Evolutionary conservation across 2,113 vertebrate genomes (phyloP), one percentile per base, ranked within the genome.

Genomic region (Bucco capensis): DNA sequence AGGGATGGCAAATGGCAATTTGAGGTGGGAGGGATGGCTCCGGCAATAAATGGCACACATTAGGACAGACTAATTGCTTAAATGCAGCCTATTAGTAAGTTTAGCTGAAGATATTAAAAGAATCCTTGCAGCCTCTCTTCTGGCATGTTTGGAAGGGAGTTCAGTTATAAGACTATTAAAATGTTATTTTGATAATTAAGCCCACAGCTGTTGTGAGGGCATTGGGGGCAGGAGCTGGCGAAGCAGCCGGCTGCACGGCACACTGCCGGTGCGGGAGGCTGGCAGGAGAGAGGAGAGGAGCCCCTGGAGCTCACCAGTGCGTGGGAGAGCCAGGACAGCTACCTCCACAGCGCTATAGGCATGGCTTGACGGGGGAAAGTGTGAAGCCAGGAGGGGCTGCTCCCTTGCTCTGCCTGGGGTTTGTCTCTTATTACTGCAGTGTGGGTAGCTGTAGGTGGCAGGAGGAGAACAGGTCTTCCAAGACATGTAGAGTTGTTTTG

Each of bases 151-250:
- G 95, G 97, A 97, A 98, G 96, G 93, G 96, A 98, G 96, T 92
- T 96, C 94, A 72, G 97, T 98, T 98, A 97, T 97, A 97, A 98
- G 97, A 97, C 98, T 98, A 98, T 98, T 98, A 98, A 97, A 98
- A 97, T 98, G 97, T 97, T 98, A 97, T 98, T 98, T 97, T 98
- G 97, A 97, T 98, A 98, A 98, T 98, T 97, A 98, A 97, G 97
- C 97, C 97, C 96, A 96, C 97, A 98, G 98, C 97, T 98, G 98
- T 98, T 98, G 95, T 19, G 96, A 97, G 97, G 97, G 97, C 92
- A 6, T 85, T 83, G 89, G 96, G 98, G 97, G 97, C 97, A 97
- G 91, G 88, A 93, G 61, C 95, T 70, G 86, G 49, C 28, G 84
- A 80, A 93, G 96, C 95, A 72, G 95, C 95, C 89, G 88, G 92